phyloP scores from a whole-genome alignment of 2,888 invertebrate genomes.

The Lochmaea capreae region DNA sequence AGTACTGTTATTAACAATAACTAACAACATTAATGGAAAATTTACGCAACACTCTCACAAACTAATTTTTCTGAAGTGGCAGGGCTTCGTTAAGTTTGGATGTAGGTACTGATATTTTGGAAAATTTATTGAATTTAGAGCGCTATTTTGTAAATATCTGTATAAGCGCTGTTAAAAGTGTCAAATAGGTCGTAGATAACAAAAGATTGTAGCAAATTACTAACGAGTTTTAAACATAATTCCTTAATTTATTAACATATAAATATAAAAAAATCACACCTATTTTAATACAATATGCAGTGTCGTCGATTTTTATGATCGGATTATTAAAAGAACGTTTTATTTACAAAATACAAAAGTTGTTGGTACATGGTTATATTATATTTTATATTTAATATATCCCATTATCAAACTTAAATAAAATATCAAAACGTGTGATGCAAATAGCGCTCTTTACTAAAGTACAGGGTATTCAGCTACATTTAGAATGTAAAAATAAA shows the following conservation, averaged over 20 bases:
- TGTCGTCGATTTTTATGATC: constrained; percentile 18
- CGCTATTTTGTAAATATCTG: constrained; percentile 9
- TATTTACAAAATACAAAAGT: not conserved
- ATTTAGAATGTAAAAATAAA: not conserved
- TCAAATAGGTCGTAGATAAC: constrained; percentile 10
- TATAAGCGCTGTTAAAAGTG: constrained; percentile 22
- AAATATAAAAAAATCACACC: constrained; percentile 38
- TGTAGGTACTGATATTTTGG: not conserved
- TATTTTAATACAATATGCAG: constrained; percentile 30
- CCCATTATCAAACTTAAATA: not conserved
- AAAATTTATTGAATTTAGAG: constrained; percentile 12
- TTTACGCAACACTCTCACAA: not conserved
- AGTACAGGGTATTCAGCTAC: constrained; percentile 2
- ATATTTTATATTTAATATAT: not conserved
- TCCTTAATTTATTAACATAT: constrained; percentile 28
- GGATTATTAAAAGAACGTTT: not conserved
- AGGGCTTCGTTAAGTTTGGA: not conserved
- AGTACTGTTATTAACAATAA: constrained; percentile 28
- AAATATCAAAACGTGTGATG: constrained; percentile 21
- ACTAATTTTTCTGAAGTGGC: not conserved
- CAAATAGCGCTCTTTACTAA: constrained; percentile 29
- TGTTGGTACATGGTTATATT: constrained; percentile 4
- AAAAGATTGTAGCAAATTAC: constrained; percentile 20
- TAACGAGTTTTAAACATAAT: constrained; percentile 16
- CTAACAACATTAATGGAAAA: constrained; percentile 16